phyloP scores from a whole-genome alignment of 1,140 invertebrate genomes.

The Chrysopa pallens region DNA sequence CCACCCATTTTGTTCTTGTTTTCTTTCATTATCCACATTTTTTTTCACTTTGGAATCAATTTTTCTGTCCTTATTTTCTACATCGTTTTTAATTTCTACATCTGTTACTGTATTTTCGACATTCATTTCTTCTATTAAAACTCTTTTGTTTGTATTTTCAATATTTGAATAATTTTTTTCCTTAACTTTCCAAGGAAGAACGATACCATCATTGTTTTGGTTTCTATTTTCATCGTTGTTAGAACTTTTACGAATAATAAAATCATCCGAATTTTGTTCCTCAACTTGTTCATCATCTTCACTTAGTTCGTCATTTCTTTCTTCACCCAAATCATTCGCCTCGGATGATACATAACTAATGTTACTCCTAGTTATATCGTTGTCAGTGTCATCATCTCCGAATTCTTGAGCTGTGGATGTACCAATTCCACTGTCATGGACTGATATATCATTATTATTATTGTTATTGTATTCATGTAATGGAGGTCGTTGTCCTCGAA shows the following conservation, averaged over 20 bases:
- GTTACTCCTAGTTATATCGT: neutral
- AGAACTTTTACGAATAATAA: neutral
- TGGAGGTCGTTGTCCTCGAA: too few relatives aligned
- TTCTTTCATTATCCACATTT: neutral
- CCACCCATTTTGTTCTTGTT: neutral
- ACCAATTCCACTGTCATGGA: neutral
- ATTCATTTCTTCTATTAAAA: constrained; percentile 1
- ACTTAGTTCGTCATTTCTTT: neutral
- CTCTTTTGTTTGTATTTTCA: neutral
- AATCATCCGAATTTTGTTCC: neutral
- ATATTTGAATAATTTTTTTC: neutral
- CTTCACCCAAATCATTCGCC: neutral
- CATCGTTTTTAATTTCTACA: constrained; percentile 3
- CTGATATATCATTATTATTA: neutral
- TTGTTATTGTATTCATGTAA: constrained; percentile 17
- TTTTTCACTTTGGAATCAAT: neutral
- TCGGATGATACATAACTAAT: neutral
- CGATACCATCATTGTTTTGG: neutral
- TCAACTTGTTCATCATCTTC: neutral
- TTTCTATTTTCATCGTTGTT: neutral
- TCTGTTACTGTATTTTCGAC: neutral
- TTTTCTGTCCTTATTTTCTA: neutral
- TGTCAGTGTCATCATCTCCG: neutral
- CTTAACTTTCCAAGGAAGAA: neutral
- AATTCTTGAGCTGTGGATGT: neutral